A percentile compares a stretch with the other conserved stretches of the same genome.
These are phyloP conservation scores for Gymnothorax javanicus DNA, from an alignment of 2,797 vertebrate species.

Conservation along the genomic window DNA sequence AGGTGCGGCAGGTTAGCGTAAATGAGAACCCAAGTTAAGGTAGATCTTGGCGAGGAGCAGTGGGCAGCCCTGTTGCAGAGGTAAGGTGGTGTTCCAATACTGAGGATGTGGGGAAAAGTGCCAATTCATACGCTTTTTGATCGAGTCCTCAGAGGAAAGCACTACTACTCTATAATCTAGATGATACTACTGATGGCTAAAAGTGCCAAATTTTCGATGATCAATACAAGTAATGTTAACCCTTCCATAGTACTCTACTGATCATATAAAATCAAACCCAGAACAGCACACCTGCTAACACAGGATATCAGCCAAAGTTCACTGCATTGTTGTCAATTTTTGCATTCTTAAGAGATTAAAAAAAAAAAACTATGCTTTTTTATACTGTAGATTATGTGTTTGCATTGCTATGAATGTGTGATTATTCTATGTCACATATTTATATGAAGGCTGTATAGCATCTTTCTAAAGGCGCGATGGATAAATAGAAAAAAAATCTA, in stretches of 20 bases:
- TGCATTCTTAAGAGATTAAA: not conserved
- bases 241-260: not conserved
- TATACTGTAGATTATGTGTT: not conserved
- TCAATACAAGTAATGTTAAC: not conserved
- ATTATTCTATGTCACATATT: not conserved
- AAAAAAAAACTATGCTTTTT: not conserved
- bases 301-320: not conserved
- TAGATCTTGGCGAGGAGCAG: too few species aligned
- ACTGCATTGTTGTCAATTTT: too few species aligned
- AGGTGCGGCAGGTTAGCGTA: too few species aligned
- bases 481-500: slow-evolving; percentile 1
- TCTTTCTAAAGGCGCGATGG: not conserved
- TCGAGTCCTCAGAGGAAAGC: not conserved
- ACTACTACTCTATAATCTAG: not conserved
- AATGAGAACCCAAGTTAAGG: too few species aligned
- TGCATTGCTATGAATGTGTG: not conserved
- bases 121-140: too few species aligned
- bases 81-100: too few species aligned
- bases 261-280: not conserved
- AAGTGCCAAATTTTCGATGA: not conserved
- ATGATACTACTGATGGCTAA: not conserved
- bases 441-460: not conserved
- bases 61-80: too few species aligned
- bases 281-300: not conserved
- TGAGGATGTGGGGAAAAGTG: too few species aligned